Evolutionary conservation across 2,797 vertebrate genomes (phyloP), one percentile per base, ranked within the genome.

Genomic region (Knipowitschia caucasica): DNA sequence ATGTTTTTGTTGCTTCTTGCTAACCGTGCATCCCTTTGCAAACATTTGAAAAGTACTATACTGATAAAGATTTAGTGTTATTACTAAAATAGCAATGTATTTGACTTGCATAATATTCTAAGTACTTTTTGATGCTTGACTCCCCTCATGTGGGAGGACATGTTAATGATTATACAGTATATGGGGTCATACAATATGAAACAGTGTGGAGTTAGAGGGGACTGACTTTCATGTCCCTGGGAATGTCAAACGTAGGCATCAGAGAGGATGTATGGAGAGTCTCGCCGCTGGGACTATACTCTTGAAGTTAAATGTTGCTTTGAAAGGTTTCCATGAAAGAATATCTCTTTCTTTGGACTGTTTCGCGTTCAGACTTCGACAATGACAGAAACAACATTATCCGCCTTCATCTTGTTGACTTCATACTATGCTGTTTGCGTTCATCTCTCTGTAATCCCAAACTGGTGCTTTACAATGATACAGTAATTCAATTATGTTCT

Each of bases 351-450:
- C 38, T 49, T 53, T 68, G 17, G 61, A 50, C n/a, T 39, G 2
- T 25, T n/a, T 45, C 31, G 27, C 53, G 29, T 63, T 36, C 47
- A 11, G 4, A 33, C 50, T 57, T 44, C 67, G 58, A 74, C 55
- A 60, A 21, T 43, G 53, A 67, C 42, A 54, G 51, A 71, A 67
- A 64, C 15, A 40, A 31, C 17, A 26, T 12, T 36, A 38, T 52
- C 62, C 29, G 54, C 34, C 44, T n/a, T 50, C 50, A 56, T 45
- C 51, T 65, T 57, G 42, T 25, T 73, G 59, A 69, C 69, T 73
- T 60, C 36, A 66, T 61, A 24, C 11, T 42, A 5, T 14, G n/a
- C 2, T 8, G 4, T n/a, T n/a, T 43, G 40, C 21, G n/a, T 43
- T 43, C 12, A 8, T 43, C 3, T 14, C 5, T 7, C 1, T 5